Evolutionary conservation across 1,140 invertebrate species (phyloP), one percentile per base, ranked within the genome.

Genomic region (Magallana ariakensis): DNA sequence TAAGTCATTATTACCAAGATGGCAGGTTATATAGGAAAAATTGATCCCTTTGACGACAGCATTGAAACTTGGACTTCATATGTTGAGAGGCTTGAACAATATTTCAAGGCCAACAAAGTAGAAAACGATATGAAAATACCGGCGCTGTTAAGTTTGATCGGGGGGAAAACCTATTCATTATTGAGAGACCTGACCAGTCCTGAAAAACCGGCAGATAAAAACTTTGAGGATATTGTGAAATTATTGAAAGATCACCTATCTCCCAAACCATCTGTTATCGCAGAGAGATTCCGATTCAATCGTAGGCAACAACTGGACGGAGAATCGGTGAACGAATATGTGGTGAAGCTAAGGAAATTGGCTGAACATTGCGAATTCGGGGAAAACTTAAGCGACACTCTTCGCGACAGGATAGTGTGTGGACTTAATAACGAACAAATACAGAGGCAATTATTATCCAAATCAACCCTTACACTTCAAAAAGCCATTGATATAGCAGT

Each of bases 1-100:
- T 60, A 60, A 11, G 11, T 8, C 56, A 57, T 57, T 13, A 57
- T 57, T 11, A 60, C 11, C 58, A 83, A 58, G 15, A 85, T 85
- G 84, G 46, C 84, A 16, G 75, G 80, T 10, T 55, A 87, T 26
- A 89, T 87, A 19, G 84, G 86, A 16, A 83, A 75, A 56, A 85
- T 87, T 54, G 81, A 85, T 13, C 19, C 22, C 8, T 89, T 83
- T 62, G 60, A 87, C 53, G 22, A 84, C 33, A 55, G 58, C 22
- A 26, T 81, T n/a, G 87, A 90, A 85, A n/a, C 85, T 53, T 90
- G 86, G 88, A 82, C 54, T 57, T 85, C 85, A 16, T 87, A 90
- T 26, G 46, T 62, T 22, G 87, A 90, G 75, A 15, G 86, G 16
- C 81, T 90, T 22, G 87, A 87, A 84, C 87, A 87, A 53, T 86